Conservation (phyloP, 2,888 invertebrate genomes). For the Operophtera brumata region DNA sequence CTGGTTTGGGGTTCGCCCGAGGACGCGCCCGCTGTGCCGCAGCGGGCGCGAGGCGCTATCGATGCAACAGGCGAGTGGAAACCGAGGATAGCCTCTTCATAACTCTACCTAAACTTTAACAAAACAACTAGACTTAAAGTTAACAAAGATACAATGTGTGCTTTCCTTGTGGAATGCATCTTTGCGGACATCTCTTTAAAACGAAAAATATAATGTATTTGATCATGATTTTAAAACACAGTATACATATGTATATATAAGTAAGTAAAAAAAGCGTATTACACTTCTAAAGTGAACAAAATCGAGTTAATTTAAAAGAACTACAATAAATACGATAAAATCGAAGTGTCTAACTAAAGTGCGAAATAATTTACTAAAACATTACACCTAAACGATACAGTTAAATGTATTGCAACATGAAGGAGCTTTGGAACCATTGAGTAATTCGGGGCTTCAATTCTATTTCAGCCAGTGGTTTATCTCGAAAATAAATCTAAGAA, state of each 20-base stretch:
- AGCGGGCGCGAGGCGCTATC: constrained; percentile 46
- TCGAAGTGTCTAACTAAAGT: constrained; percentile 73
- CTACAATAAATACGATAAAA: constrained; percentile 77
- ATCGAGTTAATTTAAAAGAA: constrained; percentile 70
- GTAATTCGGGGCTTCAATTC: constrained; percentile 62
- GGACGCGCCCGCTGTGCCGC: constrained; percentile 26
- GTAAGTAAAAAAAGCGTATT: constrained; percentile 77
- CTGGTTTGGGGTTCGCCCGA: constrained; percentile 63
- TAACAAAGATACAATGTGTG: constrained; percentile 70
- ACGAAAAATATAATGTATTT: constrained; percentile 70
- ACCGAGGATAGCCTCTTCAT: constrained; percentile 75
- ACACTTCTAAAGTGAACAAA: constrained; percentile 76
- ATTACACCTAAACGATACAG: constrained; percentile 75
- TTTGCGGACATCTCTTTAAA: constrained; percentile 65
- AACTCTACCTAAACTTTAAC: constrained; percentile 56
- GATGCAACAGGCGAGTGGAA: constrained; percentile 71
- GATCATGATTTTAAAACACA: constrained; percentile 76
- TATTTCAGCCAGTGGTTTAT: constrained; percentile 66
- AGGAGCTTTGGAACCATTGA: constrained; percentile 78
- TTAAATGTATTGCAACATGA: constrained; percentile 76
- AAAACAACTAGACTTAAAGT: constrained; percentile 67
- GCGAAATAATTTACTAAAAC: constrained; percentile 79
- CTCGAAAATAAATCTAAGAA: constrained; percentile 66
- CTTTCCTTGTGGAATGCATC: constrained; percentile 70
- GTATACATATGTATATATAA: constrained; percentile 56